These are phyloP conservation scores for Sicus ferrugineus DNA, from an alignment of 2,888 invertebrate species.

Conservation along the genomic window DNA sequence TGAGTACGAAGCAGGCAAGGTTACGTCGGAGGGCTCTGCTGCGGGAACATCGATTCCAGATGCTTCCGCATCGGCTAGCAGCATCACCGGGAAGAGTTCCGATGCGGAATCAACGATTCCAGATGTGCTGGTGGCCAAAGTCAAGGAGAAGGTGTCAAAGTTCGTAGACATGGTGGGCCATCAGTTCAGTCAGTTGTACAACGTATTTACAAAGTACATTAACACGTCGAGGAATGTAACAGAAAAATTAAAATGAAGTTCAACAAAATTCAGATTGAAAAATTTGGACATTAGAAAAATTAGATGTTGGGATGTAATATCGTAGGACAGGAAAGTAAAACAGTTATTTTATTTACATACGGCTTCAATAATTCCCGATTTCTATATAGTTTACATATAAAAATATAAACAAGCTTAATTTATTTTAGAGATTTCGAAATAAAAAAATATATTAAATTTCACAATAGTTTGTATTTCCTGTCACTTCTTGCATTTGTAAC, in stretches of 20 bases:
- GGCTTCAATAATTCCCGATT: too few species aligned
- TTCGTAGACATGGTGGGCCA: conserved; percentile 54
- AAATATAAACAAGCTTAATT: too few species aligned
- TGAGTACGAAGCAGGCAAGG: background rate
- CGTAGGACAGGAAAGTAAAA: too few species aligned
- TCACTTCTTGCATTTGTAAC: too few species aligned
- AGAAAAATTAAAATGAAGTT: background rate
- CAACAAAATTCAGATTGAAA: background rate
- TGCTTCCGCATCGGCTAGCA: conserved; percentile 25
- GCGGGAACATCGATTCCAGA: conserved; percentile 38
- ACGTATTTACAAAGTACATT: conserved; percentile 49
- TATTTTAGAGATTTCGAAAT: too few species aligned
- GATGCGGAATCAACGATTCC: conserved; percentile 35
- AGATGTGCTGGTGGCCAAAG: conserved; percentile 47
- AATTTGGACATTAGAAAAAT: too few species aligned
- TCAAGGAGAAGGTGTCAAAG: conserved; percentile 52
- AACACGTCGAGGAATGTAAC: conserved; percentile 23
- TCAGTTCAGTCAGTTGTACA: conserved; percentile 59
- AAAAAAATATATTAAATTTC: too few species aligned
- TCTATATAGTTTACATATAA: too few species aligned
- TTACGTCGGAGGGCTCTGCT: background rate
- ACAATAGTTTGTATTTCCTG: too few species aligned
- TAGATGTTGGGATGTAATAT: too few species aligned
- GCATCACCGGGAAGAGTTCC: background rate
- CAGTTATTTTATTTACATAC: too few species aligned